These are phyloP conservation scores for Heliothis peltigera DNA, from an alignment of 2,888 invertebrate genomes.

Conservation along the genomic window DNA sequence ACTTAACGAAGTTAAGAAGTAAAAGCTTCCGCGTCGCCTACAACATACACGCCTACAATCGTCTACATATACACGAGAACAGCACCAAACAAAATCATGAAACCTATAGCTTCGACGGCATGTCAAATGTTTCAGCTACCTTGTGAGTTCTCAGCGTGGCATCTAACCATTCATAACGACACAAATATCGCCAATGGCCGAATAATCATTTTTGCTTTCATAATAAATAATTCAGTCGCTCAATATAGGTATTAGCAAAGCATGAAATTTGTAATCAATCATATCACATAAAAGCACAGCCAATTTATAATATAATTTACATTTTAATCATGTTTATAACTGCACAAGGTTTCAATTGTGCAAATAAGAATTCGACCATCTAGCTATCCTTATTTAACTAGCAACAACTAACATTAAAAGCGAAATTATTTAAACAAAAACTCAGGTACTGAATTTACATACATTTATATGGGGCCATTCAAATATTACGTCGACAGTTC, in stretches of 20 bases:
- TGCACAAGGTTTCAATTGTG: background rate
- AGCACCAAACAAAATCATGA: background rate
- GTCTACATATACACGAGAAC: background rate
- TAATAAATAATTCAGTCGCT: constrained; percentile 1
- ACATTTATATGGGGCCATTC: background rate
- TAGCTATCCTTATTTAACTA: background rate
- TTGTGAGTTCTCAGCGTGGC: background rate
- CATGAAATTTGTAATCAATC: constrained; percentile 10
- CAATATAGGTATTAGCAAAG: constrained; percentile 9
- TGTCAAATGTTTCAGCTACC: too few relatives aligned
- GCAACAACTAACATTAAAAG: background rate
- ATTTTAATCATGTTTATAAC: too few relatives aligned
- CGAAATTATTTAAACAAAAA: constrained; percentile 8
- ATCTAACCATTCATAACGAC: background rate
- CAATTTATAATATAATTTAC: constrained; percentile 3
- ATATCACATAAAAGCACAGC: constrained; percentile 6
- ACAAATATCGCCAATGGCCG: background rate
- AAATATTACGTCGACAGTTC: too few relatives aligned
- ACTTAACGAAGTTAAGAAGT: background rate
- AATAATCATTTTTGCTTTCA: background rate
- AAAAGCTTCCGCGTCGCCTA: background rate
- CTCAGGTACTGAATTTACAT: background rate
- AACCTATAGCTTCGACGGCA: background rate
- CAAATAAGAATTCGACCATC: background rate
- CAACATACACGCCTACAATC: background rate